phyloP scores from a whole-genome alignment of 1,140 invertebrate genomes.

The Caerostris extrusa region DNA sequence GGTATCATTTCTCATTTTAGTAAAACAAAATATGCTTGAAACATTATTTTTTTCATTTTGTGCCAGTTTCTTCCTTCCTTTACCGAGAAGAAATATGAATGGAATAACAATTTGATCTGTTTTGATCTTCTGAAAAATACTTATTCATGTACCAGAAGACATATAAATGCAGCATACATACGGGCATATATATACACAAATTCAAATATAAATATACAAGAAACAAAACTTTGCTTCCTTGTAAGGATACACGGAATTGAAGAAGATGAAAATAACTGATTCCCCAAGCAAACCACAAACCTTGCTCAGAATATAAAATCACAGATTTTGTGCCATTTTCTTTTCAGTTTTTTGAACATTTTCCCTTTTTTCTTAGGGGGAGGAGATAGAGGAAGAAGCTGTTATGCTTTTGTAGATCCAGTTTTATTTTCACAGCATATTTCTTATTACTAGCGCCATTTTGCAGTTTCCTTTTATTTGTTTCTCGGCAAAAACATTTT shows the following conservation, averaged over 20 bases:
- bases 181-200: too few relatives aligned
- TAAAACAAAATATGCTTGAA: too few relatives aligned
- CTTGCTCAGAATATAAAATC: constrained; percentile 18
- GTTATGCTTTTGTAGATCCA: neutral
- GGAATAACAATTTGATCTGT: neutral
- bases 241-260: neutral
- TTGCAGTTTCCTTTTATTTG: neutral
- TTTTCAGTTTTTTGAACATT: neutral
- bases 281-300: neutral
- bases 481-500: neutral
- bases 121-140: neutral
- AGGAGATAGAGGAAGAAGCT: too few relatives aligned
- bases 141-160: neutral
- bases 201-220: neutral
- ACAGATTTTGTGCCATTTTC: neutral
- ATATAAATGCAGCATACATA: neutral
- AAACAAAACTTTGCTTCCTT: neutral
- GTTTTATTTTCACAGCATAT: neutral
- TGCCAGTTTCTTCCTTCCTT: neutral
- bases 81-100: neutral
- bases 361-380: neutral
- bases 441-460: neutral
- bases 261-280: neutral
- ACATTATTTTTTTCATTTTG: too few relatives aligned
- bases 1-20: too few relatives aligned